These are phyloP conservation scores for Poeciliopsis infans DNA, from an alignment of 2,797 vertebrate species.

Conservation along the genomic window DNA sequence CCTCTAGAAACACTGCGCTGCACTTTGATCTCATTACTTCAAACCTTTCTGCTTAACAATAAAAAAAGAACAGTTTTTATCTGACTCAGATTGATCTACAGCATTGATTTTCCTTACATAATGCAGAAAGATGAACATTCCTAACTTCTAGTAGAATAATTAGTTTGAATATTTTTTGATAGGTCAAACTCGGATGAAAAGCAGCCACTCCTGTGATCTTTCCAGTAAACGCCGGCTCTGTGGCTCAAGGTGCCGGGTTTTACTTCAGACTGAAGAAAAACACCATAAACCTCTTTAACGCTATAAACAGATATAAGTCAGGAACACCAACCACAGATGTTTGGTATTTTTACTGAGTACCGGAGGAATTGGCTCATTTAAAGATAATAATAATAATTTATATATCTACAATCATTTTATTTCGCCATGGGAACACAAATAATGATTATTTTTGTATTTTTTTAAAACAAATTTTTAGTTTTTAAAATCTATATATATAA, in stretches of 20 bases:
- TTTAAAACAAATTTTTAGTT: no score
- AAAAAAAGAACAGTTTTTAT: neutral
- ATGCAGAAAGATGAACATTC: neutral
- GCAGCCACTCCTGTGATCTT: neutral
- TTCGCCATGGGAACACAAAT: no score
- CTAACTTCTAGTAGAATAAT: neutral
- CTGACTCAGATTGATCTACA: neutral
- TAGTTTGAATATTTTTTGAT: neutral
- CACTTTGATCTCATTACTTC: conserved; percentile 25
- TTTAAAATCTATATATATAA: no score
- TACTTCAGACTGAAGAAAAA: neutral
- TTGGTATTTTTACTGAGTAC: conserved; percentile 1
- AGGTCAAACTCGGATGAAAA: neutral
- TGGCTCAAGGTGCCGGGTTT: neutral
- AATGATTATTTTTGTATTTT: no score
- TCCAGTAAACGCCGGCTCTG: neutral
- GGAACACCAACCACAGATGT: neutral
- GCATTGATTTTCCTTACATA: neutral
- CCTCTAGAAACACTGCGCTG: conserved; percentile 37
- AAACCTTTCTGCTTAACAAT: conserved; percentile 13
- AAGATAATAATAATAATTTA: neutral
- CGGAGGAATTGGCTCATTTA: neutral
- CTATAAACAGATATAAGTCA: neutral
- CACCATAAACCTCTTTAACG: neutral
- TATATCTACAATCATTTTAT: no score